Percentiles rank a stretch among this genome's conserved stretches.
phyloP scores from a whole-genome alignment of 2,113 vertebrate species.

The Alethe castanea region DNA sequence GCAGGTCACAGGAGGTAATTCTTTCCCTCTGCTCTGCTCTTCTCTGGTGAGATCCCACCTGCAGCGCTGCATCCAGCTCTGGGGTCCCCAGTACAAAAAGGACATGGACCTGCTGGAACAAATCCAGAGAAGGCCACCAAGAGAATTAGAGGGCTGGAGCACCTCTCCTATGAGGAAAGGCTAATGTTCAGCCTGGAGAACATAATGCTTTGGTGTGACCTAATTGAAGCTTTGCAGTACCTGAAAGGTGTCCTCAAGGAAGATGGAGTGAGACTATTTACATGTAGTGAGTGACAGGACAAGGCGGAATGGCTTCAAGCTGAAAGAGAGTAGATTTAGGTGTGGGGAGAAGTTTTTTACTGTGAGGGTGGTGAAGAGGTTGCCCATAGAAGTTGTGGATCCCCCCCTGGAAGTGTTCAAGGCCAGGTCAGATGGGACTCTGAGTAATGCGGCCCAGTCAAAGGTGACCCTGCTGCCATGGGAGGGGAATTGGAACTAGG shows the following conservation, averaged over 20 bases:
- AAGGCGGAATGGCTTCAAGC: neutral
- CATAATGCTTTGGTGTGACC: neutral
- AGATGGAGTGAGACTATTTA: neutral
- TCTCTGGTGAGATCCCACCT: neutral
- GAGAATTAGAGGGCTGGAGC: neutral
- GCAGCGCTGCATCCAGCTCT: neutral
- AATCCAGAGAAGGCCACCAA: neutral
- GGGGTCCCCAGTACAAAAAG: neutral
- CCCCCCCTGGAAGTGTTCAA: neutral
- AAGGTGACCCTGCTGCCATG: neutral
- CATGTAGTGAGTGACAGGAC: too few relatives aligned
- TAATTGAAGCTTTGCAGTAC: neutral
- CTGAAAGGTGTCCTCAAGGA: neutral
- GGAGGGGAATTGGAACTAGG: neutral
- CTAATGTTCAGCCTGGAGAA: neutral
- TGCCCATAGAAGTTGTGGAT: neutral
- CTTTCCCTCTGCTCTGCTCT: fast-evolving
- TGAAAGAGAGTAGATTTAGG: neutral
- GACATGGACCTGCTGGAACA: neutral
- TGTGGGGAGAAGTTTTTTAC: neutral
- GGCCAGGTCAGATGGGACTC: fast-evolving
- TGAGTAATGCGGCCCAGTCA: neutral
- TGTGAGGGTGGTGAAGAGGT: neutral
- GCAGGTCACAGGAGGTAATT: fast-evolving
- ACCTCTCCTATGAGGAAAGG: neutral